Evolutionary conservation across 2,797 vertebrate species (phyloP), one percentile per base, ranked within the genome.

Genomic region (Pogoniulus pusillus): DNA sequence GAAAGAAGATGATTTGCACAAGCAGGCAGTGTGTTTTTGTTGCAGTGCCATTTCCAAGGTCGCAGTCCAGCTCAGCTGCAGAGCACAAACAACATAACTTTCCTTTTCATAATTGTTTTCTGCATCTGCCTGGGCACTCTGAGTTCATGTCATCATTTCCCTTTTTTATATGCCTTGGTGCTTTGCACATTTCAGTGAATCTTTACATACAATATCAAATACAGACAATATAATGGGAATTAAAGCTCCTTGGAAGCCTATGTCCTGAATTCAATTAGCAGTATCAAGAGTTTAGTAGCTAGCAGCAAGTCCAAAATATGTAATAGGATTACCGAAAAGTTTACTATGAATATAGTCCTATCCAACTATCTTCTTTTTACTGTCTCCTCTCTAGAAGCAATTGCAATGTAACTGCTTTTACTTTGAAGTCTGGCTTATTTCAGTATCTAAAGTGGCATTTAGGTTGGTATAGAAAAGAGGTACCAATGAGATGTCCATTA

Each of bases 111-210:
- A 85, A 82, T 82, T 88, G 58, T 91, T 96, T 94, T 86, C 71
- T 55, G 74, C 72, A 77, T 74, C 63, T 69, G 26, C 65, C 73
- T 79, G 74, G 65, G 74, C 68, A 63, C 79, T 90, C 77, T 14
- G 51, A 70, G 57, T 69, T 79, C 57, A n/a, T 57, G 60, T 78
- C 75, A 76, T 41, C 41, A 6, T 77, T 79, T 77, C 43, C 73
- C 43, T 85, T 92, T 83, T 96, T 92, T 81, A 88, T 85, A 41
- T 20, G 19, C 55, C 54, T 65, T 89, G 32, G 24, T 66, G 77
- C 92, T 88, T 91, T 70, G 73, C 84, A 87, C 51, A 64, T 96
- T 94, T 95, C 93, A 91, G 79, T 90, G 85, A 87, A 91, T 91
- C 85, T 90, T 92, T 66, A 74, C 59, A 51, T 59, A 34, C 57